phyloP scores from a whole-genome alignment of 2,797 vertebrate genomes.

The Chloroceryle inda region DNA sequence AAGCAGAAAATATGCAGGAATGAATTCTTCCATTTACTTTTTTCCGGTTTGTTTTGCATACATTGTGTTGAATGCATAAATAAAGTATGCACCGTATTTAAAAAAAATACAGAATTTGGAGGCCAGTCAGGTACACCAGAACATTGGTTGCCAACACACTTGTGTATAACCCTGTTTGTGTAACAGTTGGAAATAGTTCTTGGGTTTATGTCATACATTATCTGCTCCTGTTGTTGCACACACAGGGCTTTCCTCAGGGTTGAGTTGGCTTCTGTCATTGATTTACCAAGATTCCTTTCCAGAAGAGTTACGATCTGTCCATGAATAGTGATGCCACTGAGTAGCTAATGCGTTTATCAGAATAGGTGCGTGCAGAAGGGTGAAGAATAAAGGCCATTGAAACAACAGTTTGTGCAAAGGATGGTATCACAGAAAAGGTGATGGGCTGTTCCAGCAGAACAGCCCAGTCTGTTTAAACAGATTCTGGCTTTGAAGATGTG shows the following conservation, averaged over 20 bases:
- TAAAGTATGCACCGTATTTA: background rate
- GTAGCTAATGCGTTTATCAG: background rate
- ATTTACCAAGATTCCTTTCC: background rate
- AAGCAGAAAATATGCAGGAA: background rate
- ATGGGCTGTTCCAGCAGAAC: background rate
- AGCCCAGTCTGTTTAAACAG: background rate
- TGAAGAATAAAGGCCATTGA: background rate
- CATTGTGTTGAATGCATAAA: background rate
- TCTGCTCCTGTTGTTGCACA: background rate
- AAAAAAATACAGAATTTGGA: background rate
- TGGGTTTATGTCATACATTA: background rate
- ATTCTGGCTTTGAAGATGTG: background rate
- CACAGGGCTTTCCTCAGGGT: background rate
- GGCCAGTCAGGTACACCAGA: background rate
- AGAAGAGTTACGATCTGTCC: background rate
- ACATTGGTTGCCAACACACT: background rate
- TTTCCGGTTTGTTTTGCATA: background rate
- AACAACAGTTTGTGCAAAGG: background rate
- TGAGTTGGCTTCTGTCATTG: background rate
- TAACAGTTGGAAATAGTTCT: background rate
- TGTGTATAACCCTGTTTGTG: background rate
- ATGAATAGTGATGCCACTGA: background rate
- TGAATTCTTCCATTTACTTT: background rate
- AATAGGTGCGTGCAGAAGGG: rapidly evolving
- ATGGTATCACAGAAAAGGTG: background rate